Conservation (phyloP, 2,797 vertebrate genomes). For the Poeciliopsis paucimaculata region DNA sequence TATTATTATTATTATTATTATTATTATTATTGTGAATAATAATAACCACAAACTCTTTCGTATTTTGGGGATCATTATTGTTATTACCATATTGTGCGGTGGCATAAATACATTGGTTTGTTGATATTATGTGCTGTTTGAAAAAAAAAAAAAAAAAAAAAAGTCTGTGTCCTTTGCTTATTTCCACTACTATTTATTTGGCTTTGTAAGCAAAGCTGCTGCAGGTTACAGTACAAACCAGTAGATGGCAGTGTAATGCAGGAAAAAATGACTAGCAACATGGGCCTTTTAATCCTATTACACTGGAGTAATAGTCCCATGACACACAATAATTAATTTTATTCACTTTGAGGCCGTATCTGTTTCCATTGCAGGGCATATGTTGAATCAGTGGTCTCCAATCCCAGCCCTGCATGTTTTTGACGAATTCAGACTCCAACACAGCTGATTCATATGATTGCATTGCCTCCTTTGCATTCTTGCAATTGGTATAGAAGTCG, state of each 20-base stretch:
- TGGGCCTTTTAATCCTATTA: neutral
- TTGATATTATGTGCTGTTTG: neutral
- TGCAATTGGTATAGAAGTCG: no score
- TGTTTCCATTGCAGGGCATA: neutral
- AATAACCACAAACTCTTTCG: neutral
- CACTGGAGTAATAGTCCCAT: neutral
- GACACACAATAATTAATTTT: neutral
- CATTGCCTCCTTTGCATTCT: no score
- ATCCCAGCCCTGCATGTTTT: no score
- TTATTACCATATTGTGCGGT: neutral
- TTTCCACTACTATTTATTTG: neutral
- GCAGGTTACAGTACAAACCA: neutral
- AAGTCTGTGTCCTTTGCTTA: neutral
- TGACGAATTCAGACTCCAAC: no score
- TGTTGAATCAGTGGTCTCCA: no score
- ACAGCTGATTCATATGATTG: no score
- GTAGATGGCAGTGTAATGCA: slow-evolving; percentile 38
- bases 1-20: neutral
- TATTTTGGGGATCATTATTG: neutral
- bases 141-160: neutral
- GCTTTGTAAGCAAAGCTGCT: neutral
- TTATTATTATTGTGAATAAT: neutral
- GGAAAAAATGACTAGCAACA: neutral
- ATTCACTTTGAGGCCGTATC: neutral
- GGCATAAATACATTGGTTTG: neutral